A percentile compares a stretch with the other conserved stretches of the same genome.
Evolutionary conservation across 2,113 vertebrate species (phyloP).

Genomic region (Eonycteris spelaea): DNA sequence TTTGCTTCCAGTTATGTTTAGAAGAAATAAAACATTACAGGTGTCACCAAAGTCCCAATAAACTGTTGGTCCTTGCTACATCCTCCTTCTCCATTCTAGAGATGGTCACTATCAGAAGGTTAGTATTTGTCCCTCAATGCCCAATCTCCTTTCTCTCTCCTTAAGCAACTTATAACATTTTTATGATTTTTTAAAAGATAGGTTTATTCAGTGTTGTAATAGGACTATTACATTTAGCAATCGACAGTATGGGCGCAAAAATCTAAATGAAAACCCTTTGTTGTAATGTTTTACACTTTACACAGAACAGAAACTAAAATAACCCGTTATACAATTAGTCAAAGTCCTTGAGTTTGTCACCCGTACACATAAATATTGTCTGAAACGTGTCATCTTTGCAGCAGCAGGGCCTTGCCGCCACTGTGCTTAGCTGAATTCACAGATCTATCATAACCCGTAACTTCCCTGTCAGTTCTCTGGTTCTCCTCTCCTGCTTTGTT

Average conservation of each 20-base stretch:
- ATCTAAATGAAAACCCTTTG: not conserved
- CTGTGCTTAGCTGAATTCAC: no score
- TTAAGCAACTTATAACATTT: not conserved
- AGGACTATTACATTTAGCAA: no score
- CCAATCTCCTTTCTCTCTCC: not conserved
- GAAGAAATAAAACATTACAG: not conserved
- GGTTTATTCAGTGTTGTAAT: not conserved
- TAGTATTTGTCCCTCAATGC: not conserved
- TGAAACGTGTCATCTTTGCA: no score
- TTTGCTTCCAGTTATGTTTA: not conserved
- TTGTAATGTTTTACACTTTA: not conserved
- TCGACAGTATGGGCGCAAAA: not conserved
- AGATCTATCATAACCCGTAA: no score
- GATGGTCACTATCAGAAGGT: not conserved
- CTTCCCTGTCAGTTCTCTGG: no score
- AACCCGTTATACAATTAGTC: not conserved
- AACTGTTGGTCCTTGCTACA: not conserved
- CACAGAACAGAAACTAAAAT: not conserved
- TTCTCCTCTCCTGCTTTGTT: slow-evolving; percentile 89
- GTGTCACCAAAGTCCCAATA: not conserved
- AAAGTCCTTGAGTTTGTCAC: no score
- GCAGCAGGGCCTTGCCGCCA: no score
- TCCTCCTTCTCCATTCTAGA: not conserved
- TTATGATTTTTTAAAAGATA: not conserved
- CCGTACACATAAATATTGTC: no score